Evolutionary conservation across 1,140 invertebrate genomes (phyloP), one percentile per base, ranked within the genome.

Genomic region (Agraylea sexmaculata): DNA sequence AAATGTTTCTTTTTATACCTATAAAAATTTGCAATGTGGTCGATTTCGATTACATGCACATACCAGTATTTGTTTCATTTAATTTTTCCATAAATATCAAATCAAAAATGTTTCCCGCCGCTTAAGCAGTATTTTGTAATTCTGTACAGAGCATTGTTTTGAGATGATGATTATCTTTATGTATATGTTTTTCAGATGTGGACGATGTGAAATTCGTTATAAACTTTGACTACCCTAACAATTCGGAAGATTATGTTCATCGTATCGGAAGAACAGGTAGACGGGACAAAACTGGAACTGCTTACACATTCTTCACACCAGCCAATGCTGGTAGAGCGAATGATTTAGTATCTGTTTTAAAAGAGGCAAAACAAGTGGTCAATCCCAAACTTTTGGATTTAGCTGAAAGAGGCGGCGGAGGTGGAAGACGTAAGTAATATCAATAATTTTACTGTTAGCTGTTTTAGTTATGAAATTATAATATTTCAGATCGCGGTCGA

Each of bases 131-230:
- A n/a, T n/a, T n/a, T n/a, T n/a, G n/a, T n/a, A n/a, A n/a, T n/a
- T n/a, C n/a, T n/a, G n/a, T n/a, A n/a, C n/a, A n/a, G n/a, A n/a
- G n/a, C n/a, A n/a, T n/a, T n/a, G n/a, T n/a, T n/a, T n/a, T n/a
- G n/a, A n/a, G n/a, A n/a, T n/a, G n/a, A n/a, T n/a, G n/a, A n/a
- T n/a, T n/a, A n/a, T n/a, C n/a, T n/a, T n/a, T n/a, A n/a, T n/a
- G n/a, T n/a, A n/a, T n/a, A n/a, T n/a, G n/a, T n/a, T n/a, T 43
- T 47, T 38, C 72, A 98, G 94, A 99, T 81, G 94, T 99, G 58
- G 89, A 96, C 68, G 96, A 99, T 71, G 93, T 99, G 40, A 97
- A 98, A 66, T 98, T 94, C 75, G 96, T 99, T 27, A 95, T 99
- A 58, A 99, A 99, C 74, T 98, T 88, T 74, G 96, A 99, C 67